phyloP scores from a whole-genome alignment of 2,888 invertebrate genomes.

The Operophtera brumata region DNA sequence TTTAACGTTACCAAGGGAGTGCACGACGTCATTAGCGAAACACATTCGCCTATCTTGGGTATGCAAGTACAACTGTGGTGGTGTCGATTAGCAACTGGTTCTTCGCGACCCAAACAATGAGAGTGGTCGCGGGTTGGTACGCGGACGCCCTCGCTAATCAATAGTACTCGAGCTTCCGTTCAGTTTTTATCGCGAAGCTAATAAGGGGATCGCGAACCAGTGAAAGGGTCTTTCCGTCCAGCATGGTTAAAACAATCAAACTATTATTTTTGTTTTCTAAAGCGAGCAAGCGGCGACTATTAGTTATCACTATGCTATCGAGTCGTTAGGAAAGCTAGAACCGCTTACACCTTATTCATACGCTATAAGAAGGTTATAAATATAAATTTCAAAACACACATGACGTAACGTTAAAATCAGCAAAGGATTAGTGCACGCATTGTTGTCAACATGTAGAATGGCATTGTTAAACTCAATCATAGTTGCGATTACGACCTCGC shows the following conservation, averaged over 20 bases:
- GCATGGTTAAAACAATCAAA: background rate
- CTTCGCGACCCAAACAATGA: slow-evolving; percentile 73
- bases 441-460: slow-evolving; percentile 34
- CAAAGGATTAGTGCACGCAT: slow-evolving; percentile 35
- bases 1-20: slow-evolving; percentile 32
- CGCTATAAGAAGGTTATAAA: slow-evolving; percentile 34
- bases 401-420: slow-evolving; percentile 37
- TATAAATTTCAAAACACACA: slow-evolving; percentile 39
- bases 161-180: slow-evolving; percentile 57
- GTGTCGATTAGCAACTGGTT: slow-evolving; percentile 69
- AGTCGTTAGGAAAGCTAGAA: slow-evolving; percentile 42
- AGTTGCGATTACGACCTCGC: slow-evolving; percentile 27
- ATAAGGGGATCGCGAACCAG: slow-evolving; percentile 37
- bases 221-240: slow-evolving; percentile 3
- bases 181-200: slow-evolving; percentile 50
- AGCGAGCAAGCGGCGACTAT: slow-evolving; percentile 45
- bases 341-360: slow-evolving; percentile 40
- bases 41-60: slow-evolving; percentile 64
- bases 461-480: slow-evolving; percentile 28
- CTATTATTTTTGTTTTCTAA: slow-evolving; percentile 21
- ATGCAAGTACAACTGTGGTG: slow-evolving; percentile 59
- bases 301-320: slow-evolving; percentile 40
- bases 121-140: slow-evolving; percentile 77
- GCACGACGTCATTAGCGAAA: slow-evolving; percentile 47
- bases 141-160: slow-evolving; percentile 62